phyloP scores from a whole-genome alignment of 2,797 vertebrate genomes.

The Poecile montanus region DNA sequence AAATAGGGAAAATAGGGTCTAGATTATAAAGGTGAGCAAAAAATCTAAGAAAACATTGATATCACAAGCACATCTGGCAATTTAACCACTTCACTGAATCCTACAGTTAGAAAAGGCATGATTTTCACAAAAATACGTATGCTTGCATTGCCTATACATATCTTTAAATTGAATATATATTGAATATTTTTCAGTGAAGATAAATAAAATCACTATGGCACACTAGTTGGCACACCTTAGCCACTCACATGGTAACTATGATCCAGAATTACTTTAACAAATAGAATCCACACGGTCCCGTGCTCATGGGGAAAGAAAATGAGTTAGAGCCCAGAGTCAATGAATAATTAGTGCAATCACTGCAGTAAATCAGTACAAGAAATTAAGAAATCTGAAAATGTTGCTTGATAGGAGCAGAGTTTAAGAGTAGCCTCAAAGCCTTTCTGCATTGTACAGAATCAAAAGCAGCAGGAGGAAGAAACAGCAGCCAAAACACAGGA shows the following conservation, averaged over 20 bases:
- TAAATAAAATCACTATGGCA: background rate
- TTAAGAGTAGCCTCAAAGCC: background rate
- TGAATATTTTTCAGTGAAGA: background rate
- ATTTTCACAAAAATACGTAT: background rate
- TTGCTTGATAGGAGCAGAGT: background rate
- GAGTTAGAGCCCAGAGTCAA: background rate
- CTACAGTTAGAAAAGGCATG: background rate
- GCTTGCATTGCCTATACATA: background rate
- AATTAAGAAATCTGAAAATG: background rate
- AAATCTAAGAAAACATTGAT: background rate
- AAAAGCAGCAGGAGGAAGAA: slow-evolving; percentile 12
- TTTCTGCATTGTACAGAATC: background rate
- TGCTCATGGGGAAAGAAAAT: background rate
- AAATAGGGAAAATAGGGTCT: background rate
- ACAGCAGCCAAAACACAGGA: background rate
- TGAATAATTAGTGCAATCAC: background rate
- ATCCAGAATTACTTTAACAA: background rate
- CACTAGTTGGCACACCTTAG: background rate
- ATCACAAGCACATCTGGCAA: background rate
- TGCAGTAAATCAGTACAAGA: background rate
- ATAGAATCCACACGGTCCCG: background rate
- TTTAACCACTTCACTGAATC: background rate
- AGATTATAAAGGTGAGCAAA: background rate
- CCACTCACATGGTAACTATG: background rate
- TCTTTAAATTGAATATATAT: background rate